A percentile compares a stretch with the other conserved stretches of the same genome.
Conservation (phyloP, 2,888 invertebrate genomes). For the Thumatha senex region DNA sequence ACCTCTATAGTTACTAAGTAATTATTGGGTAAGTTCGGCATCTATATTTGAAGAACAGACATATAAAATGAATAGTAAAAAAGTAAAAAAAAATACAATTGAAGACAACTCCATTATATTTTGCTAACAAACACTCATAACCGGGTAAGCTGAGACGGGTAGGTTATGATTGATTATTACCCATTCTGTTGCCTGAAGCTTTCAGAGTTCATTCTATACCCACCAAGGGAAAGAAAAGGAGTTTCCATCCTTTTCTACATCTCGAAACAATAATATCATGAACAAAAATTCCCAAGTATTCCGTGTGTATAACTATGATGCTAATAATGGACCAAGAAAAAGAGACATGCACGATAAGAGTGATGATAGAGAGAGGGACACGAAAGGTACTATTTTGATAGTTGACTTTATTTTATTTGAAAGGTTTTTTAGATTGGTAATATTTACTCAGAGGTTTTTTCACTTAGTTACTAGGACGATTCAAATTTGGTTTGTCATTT, state of each 20-base stretch:
- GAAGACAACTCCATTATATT: constrained; percentile 51
- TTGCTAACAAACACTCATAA: constrained; percentile 65
- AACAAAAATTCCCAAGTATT: constrained; percentile 47
- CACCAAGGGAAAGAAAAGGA: constrained; percentile 15
- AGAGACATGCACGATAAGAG: constrained; percentile 50
- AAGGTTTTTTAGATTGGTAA: too few relatives aligned
- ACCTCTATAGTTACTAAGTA: too few relatives aligned
- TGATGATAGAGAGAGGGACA: constrained; percentile 34
- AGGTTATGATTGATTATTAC: constrained; percentile 76
- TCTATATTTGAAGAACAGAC: too few relatives aligned
- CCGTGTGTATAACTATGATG: constrained; percentile 56
- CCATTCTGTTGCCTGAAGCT: constrained; percentile 64
- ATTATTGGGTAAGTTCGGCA: too few relatives aligned
- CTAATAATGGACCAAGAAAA: constrained; percentile 45
- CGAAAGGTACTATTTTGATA: constrained; percentile 37
- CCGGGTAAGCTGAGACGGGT: constrained; percentile 66
- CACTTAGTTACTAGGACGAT: too few relatives aligned
- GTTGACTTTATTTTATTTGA: too few relatives aligned
- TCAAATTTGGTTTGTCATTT: too few relatives aligned
- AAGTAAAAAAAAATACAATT: neutral
- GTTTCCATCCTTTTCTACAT: constrained; percentile 19
- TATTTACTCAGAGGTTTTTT: too few relatives aligned
- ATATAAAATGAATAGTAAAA: too few relatives aligned
- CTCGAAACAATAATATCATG: constrained; percentile 42
- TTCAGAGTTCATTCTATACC: constrained; percentile 47